These are phyloP conservation scores for Centruroides sculpturatus DNA, from an alignment of 1,140 invertebrate genomes.

Conservation along the genomic window DNA sequence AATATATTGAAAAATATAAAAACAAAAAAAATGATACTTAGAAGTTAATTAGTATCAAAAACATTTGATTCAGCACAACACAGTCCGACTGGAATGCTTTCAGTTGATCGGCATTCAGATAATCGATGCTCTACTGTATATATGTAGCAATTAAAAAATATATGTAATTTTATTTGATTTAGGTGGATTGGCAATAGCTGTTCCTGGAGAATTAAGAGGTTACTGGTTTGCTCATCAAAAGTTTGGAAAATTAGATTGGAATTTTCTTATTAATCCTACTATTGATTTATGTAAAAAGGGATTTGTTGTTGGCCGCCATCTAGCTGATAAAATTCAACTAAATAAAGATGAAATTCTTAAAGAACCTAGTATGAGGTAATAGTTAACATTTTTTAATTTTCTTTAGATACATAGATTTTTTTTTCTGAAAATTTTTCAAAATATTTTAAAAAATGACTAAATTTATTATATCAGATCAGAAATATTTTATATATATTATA, in stretches of 20 bases:
- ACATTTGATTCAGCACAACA: no score
- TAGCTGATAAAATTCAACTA: slow-evolving; percentile 40
- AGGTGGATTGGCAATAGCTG: slow-evolving; percentile 62
- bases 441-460: no score
- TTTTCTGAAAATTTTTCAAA: neutral
- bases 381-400: neutral
- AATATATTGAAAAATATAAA: no score
- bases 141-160: no score
- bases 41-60: no score
- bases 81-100: no score
- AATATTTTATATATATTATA: no score
- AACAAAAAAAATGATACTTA: no score
- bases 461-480: no score
- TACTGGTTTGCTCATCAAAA: slow-evolving; percentile 66
- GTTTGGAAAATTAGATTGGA: slow-evolving; percentile 72
- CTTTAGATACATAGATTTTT: neutral
- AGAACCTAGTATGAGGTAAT: slow-evolving; percentile 37
- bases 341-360: slow-evolving; percentile 37
- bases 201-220: slow-evolving; percentile 81
- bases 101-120: no score
- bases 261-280: slow-evolving; percentile 55
- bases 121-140: no score
- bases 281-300: slow-evolving; percentile 60
- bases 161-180: neutral
- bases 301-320: slow-evolving; percentile 48